A percentile compares a stretch with the other conserved stretches of the same genome.
These are phyloP conservation scores for Daktulosphaira vitifoliae DNA, from an alignment of 1,140 invertebrate species.

Conservation along the genomic window DNA sequence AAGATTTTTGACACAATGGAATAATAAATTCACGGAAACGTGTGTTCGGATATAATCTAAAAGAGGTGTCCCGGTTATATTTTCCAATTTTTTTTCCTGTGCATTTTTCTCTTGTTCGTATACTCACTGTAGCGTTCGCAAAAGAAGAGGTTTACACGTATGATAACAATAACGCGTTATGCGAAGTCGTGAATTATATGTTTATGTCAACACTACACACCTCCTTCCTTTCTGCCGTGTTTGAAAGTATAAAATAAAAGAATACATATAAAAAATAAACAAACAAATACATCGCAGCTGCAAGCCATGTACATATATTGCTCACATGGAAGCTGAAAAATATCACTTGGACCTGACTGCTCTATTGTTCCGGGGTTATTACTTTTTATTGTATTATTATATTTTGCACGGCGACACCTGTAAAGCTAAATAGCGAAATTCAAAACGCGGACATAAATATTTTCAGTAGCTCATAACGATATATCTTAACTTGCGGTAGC, in stretches of 20 bases:
- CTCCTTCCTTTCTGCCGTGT: too few relatives aligned
- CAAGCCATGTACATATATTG: too few relatives aligned
- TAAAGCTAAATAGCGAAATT: conserved; percentile 9
- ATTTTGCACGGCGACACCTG: neutral
- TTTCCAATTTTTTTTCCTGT: neutral
- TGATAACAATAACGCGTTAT: conserved; percentile 31
- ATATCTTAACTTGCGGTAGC: conserved; percentile 20
- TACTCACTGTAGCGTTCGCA: neutral
- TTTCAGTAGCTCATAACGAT: conserved; percentile 29
- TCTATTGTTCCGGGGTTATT: conserved; percentile 8
- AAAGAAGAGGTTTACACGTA: neutral
- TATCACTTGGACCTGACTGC: neutral
- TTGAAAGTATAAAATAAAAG: too few relatives aligned
- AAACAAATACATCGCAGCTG: too few relatives aligned
- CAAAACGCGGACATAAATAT: neutral
- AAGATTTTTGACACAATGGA: conserved; percentile 33
- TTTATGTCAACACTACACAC: neutral
- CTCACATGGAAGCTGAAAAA: conserved; percentile 1
- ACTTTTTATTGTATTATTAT: neutral
- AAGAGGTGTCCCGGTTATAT: conserved; percentile 21
- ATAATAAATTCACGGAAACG: conserved; percentile 34
- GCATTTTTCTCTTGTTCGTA: neutral
- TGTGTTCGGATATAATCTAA: conserved; percentile 32
- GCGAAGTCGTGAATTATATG: conserved; percentile 32
- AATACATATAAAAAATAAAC: too few relatives aligned